These are phyloP conservation scores for Proisotoma minuta DNA, from an alignment of 2,888 invertebrate genomes.

Conservation along the genomic window DNA sequence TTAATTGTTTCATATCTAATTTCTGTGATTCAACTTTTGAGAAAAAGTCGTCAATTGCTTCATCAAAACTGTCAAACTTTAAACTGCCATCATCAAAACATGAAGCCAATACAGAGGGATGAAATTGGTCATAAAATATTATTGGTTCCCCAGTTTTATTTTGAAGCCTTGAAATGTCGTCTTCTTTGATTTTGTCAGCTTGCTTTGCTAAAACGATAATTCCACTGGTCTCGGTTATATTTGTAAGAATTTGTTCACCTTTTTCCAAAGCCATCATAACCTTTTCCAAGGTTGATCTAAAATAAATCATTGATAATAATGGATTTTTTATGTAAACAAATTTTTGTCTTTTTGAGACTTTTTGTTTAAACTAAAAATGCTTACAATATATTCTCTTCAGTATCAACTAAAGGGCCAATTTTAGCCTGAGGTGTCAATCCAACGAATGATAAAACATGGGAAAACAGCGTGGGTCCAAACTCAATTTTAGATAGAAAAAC, in stretches of 20 bases:
- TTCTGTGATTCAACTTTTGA: constrained; percentile 91
- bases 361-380: no score
- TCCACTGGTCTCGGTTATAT: constrained; percentile 26
- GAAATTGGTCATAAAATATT: constrained; percentile 87
- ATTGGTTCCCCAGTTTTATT: constrained; percentile 50
- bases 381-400: constrained; percentile 60
- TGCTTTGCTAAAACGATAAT: constrained; percentile 33
- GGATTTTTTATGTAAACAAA: background rate
- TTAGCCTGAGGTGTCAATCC: constrained; percentile 62
- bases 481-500: constrained; percentile 55
- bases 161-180: constrained; percentile 64
- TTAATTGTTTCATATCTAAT: constrained; percentile 73
- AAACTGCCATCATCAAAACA: constrained; percentile 49
- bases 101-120: constrained; percentile 63
- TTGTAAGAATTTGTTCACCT: constrained; percentile 36
- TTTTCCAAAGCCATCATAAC: constrained; percentile 36
- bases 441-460: constrained; percentile 73
- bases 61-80: constrained; percentile 72
- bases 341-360: background rate
- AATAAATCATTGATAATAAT: background rate
- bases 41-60: constrained; percentile 93
- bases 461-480: constrained; percentile 85
- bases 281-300: constrained; percentile 12
- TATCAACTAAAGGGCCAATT: constrained; percentile 59
- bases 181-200: background rate